phyloP scores from a whole-genome alignment of 2,113 vertebrate genomes.

The Saguinus midas region DNA sequence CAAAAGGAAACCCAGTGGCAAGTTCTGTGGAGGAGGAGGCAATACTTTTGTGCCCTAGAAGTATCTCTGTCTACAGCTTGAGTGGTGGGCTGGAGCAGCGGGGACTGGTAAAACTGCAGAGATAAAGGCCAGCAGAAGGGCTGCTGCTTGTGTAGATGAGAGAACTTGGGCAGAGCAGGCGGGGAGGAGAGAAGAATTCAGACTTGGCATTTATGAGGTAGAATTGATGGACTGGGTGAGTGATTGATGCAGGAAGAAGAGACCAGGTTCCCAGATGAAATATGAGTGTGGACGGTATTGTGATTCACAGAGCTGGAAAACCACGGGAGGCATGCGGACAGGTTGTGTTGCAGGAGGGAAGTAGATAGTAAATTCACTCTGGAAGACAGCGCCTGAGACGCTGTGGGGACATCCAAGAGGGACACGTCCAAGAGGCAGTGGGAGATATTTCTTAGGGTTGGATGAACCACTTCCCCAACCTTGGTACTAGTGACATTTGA shows the following conservation, averaged over 20 bases:
- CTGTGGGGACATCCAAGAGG: too few relatives aligned
- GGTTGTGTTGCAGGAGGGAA: neutral
- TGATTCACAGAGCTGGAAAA: neutral
- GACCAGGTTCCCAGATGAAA: neutral
- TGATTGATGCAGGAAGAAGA: neutral
- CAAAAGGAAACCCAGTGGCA: neutral
- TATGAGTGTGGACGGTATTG: neutral
- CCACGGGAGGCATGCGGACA: accelerated
- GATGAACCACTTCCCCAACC: neutral
- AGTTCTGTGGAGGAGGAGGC: neutral
- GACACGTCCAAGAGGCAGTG: neutral
- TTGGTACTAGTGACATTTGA: neutral
- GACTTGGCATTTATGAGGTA: neutral
- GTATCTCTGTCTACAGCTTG: neutral
- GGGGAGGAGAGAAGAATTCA: neutral
- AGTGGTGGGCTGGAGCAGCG: neutral
- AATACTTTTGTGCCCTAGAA: neutral
- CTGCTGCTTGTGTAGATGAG: neutral
- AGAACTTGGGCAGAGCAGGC: neutral
- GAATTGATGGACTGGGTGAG: neutral
- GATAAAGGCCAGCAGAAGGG: neutral
- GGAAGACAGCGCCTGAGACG: neutral
- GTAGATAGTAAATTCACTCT: neutral
- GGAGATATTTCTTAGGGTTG: neutral
- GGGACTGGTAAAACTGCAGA: neutral